Base-by-base conservation (phyloP, 2,113 vertebrate genomes). In the Haemorhous mexicanus region DNA sequence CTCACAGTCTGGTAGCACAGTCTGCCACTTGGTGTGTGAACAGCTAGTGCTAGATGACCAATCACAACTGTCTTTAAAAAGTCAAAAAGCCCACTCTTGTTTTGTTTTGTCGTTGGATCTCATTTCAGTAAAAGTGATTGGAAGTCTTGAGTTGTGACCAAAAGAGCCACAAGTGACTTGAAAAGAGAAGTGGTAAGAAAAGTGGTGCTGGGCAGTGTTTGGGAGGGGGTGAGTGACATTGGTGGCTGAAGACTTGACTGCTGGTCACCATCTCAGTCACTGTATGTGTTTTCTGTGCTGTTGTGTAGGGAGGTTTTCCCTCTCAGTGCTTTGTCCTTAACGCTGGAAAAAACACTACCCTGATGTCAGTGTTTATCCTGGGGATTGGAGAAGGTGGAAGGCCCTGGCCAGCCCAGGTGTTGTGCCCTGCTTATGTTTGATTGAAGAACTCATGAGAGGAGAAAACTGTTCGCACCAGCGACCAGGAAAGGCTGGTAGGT, bases 391-490 rank as follows among this genome's bases (percentile, higher is more conserved):
- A 59, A 69, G 22, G 23, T 81, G 22, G 28, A 58, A 43, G 7
- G 24, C n/a, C 41, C 12, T 43, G 55, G 41, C 53, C 18, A 69
- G 44, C 23, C 49, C 81, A 26, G 3, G 17, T n/a, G 15, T 16
- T 7, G 1, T 43, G 27, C 10, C 20, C 21, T 61, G 23, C 30
- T 50, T 11, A 1, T 49, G 37, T 27, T 87, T 0, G 0, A 18
- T 37, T 3, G 3, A 49, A 66, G 46, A 89, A 35, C 8, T 21
- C 18, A 11, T 10, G 41, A 52, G 41, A 64, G 21, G 13, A 84
- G 37, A 61, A 73, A 44, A 6, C 1, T 4, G 9, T 27, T 73
- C 33, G 20, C 88, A 19, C 30, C 23, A 53, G 58, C 3, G 5
- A 37, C 30, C 13, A 58, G 43, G 53, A 47, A 64, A 22, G 19